Evolutionary conservation across 1,140 invertebrate species (phyloP).

Genomic region (Rhyzopertha dominica): DNA sequence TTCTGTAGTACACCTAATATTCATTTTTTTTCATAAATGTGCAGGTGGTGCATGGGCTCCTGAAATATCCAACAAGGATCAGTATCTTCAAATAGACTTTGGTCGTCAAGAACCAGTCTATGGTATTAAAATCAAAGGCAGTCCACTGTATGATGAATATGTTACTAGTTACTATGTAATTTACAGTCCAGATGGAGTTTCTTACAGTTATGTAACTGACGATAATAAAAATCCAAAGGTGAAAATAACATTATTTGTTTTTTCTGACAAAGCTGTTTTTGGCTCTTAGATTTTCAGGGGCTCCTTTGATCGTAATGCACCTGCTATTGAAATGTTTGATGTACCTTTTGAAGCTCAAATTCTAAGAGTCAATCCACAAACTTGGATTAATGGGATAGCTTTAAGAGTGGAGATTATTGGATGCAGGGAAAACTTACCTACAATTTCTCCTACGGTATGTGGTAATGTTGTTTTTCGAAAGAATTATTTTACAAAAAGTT

Average conservation of each 20-base stretch:
- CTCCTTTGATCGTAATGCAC: conserved; percentile 56
- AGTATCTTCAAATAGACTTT: conserved; percentile 69
- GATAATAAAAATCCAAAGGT: conserved; percentile 23
- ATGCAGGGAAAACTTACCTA: conserved; percentile 50
- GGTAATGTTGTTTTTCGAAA: not conserved
- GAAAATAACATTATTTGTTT: conserved; percentile 31
- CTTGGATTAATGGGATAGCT: conserved; percentile 71
- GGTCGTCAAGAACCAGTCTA: conserved; percentile 60
- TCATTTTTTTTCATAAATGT: too few relatives aligned
- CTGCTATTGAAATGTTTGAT: conserved; percentile 60
- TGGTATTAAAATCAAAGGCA: conserved; percentile 66
- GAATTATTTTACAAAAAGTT: too few relatives aligned
- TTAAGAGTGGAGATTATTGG: conserved; percentile 71
- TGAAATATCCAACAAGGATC: conserved; percentile 49
- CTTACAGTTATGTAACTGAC: conserved; percentile 29
- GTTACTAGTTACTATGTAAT: conserved; percentile 70
- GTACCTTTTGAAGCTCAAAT: conserved; percentile 67
- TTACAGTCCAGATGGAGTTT: conserved; percentile 50
- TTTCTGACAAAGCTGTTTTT: conserved; percentile 15
- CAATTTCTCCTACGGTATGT: conserved; percentile 27
- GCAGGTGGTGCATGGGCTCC: too few relatives aligned
- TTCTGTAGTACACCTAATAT: too few relatives aligned
- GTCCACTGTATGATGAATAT: conserved; percentile 58
- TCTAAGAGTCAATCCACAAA: conserved; percentile 63
- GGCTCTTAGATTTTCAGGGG: conserved; percentile 62